Evolutionary conservation across 2,888 invertebrate species (phyloP), one percentile per base, ranked within the genome.

Genomic region (Erebia palarica): DNA sequence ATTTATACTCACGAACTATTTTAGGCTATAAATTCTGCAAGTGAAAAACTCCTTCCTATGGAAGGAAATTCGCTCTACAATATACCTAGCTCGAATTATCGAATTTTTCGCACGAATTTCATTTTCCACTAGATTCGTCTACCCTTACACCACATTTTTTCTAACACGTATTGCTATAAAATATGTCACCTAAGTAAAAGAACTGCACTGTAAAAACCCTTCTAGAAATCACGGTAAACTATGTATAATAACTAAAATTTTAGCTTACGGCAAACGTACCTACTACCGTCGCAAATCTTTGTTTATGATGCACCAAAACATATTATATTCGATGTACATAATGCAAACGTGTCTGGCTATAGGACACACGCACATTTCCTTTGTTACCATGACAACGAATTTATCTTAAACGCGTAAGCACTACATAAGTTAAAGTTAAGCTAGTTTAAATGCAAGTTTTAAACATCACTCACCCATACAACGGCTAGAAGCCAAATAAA

Each of bases 401-500:
- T 7, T 60, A 60, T 59, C 60, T 51, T 66, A 44, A 36, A 53
- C 11, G n/a, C 4, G 13, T 21, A 42, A 3, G 16, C 4, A 1
- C 8, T 13, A 51, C 53, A 27, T 65, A 53, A 18, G 55, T 57
- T 44, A 18, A 18, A 44, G 16, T 44, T 51, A 18, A 67, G 10
- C 47, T 13, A 49, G 61, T 70, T 61, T 55, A 70, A 69, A 69
- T 69, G 63, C 66, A 65, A 72, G 71, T 75, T 76, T 73, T 75
- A 77, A 76, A 77, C 69, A 78, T 76, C 75, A 91, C 94, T 93
- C 78, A 94, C 94, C 94, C 94, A 94, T 94, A 94, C 93, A 94
- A 94, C 88, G 94, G 93, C 94, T 91, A 94, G 92, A 90, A 93
- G 93, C 93, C 94, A 94, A 94, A 94, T 91, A 92, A 94, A 94